These are phyloP conservation scores for Mus spretus DNA, from an alignment of 2,797 vertebrate species.

Conservation along the genomic window DNA sequence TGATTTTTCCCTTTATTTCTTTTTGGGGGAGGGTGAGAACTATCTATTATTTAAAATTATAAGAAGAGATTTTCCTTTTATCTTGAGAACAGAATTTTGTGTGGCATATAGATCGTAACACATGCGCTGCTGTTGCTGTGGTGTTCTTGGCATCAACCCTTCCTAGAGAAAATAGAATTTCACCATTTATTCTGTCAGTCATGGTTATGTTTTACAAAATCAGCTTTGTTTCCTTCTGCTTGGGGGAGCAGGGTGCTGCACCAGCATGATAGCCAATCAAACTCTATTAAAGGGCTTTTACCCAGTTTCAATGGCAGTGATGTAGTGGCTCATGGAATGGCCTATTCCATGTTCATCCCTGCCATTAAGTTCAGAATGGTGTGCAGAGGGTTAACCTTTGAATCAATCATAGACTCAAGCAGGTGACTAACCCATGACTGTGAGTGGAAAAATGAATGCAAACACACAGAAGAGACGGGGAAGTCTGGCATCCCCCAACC, in stretches of 20 bases:
- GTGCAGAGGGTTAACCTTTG: not conserved
- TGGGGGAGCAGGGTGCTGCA: not conserved
- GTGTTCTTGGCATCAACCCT: not conserved
- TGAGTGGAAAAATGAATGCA: not conserved
- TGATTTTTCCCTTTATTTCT: conserved; percentile 16
- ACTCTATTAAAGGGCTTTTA: not conserved
- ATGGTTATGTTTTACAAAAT: not conserved
- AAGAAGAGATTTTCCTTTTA: not conserved
- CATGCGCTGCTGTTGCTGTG: not conserved
- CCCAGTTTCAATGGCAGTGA: not conserved
- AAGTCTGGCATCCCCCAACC: not conserved
- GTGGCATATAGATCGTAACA: not conserved
- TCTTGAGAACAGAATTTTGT: conserved; percentile 28
- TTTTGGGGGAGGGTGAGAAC: not conserved
- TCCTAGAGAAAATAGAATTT: not conserved
- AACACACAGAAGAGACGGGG: not conserved
- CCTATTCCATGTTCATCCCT: not conserved
- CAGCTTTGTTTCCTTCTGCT: conserved; percentile 3
- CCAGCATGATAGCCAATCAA: not conserved
- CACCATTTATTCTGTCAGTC: conserved; percentile 7
- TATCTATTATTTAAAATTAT: not conserved
- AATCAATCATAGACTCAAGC: not conserved
- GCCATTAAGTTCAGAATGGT: not conserved
- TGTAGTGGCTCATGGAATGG: not conserved
- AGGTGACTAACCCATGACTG: not conserved